Conservation (phyloP, 2,797 vertebrate species). For the Staurois parvus region DNA sequence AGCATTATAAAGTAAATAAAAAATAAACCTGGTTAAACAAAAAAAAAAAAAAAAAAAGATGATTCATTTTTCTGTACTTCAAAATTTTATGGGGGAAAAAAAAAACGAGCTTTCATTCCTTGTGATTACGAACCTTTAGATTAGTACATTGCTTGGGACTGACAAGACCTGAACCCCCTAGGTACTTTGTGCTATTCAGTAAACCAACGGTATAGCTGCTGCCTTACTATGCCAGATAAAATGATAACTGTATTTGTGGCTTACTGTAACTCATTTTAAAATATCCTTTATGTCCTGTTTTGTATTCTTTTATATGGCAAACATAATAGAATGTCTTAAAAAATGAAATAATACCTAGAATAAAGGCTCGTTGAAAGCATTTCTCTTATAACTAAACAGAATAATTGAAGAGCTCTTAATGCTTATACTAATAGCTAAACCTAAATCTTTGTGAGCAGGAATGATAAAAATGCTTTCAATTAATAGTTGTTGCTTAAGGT, state of each 20-base stretch:
- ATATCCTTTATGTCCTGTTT: slow-evolving; percentile 27
- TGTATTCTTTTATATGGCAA: background rate
- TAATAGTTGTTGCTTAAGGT: slow-evolving; percentile 70
- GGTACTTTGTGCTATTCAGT: background rate
- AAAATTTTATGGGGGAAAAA: background rate
- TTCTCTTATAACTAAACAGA: slow-evolving; percentile 35
- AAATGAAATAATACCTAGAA: slow-evolving; percentile 35
- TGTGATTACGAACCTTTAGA: background rate
- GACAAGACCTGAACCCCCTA: no score
- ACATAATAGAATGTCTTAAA: slow-evolving; percentile 29
- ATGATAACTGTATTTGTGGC: slow-evolving; percentile 1
- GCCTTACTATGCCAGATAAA: background rate
- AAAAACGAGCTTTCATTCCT: background rate
- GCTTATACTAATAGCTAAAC: slow-evolving; percentile 38
- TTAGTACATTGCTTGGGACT: background rate
- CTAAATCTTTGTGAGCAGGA: slow-evolving; percentile 19
- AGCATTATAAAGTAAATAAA: background rate
- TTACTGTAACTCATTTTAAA: slow-evolving; percentile 6
- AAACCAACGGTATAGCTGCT: background rate
- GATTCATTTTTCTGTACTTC: background rate
- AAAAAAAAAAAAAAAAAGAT: background rate
- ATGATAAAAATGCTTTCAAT: slow-evolving; percentile 71
- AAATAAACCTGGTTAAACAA: background rate
- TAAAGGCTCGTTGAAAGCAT: slow-evolving; percentile 29
- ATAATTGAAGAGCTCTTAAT: slow-evolving; percentile 32